These are phyloP conservation scores for Lucinisca nassula DNA, from an alignment of 2,888 invertebrate genomes.

Conservation along the genomic window DNA sequence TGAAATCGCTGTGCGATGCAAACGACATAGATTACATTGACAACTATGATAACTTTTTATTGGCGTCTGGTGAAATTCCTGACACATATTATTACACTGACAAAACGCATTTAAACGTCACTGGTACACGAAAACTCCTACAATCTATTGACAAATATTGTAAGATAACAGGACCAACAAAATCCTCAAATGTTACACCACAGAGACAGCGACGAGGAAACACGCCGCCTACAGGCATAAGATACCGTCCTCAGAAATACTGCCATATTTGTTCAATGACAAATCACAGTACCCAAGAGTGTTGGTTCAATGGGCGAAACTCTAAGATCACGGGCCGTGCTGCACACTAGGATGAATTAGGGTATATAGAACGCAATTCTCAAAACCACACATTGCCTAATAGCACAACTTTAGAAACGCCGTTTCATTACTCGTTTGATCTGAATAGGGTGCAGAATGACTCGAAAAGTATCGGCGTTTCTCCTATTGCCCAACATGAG, in stretches of 20 bases:
- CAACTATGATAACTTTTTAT: not conserved
- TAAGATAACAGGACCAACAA: no score
- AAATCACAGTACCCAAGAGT: not conserved
- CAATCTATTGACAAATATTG: not conserved
- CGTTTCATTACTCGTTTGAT: not conserved
- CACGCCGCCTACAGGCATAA: no score
- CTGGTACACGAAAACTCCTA: not conserved
- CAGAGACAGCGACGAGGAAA: no score
- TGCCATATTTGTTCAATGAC: not conserved
- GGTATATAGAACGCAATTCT: not conserved
- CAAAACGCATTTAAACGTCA: not conserved
- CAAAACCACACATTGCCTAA: not conserved
- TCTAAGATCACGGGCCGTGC: not conserved
- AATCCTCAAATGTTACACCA: no score
- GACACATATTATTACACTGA: not conserved
- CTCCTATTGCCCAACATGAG: no score
- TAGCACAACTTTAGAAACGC: not conserved
- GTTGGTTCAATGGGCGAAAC: slow-evolving; percentile 3
- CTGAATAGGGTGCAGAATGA: no score
- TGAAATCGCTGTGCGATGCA: not conserved
- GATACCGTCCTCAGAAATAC: not conserved
- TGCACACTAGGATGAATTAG: not conserved
- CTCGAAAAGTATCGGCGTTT: no score
- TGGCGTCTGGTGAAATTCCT: not conserved
- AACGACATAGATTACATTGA: not conserved